Evolutionary conservation across 2,113 vertebrate genomes (phyloP).

Genomic region (Neolamprologus modestus): DNA sequence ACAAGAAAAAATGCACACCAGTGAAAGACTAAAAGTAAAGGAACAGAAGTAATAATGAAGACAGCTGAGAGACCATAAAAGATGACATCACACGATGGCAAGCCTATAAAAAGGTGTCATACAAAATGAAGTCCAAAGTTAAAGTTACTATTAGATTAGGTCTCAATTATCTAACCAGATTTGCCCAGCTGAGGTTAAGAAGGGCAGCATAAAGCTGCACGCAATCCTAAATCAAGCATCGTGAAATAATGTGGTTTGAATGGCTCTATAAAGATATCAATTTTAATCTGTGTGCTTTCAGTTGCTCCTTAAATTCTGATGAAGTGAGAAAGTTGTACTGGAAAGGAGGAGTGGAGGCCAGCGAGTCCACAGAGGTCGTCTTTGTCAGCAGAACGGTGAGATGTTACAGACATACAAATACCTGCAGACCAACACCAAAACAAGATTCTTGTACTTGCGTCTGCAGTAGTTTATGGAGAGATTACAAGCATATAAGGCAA

Average conservation of each 20-base stretch:
- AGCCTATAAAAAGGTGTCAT: not conserved
- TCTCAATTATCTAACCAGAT: not conserved
- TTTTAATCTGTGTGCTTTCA: constrained; percentile 28
- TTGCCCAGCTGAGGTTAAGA: not conserved
- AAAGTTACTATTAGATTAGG: not conserved
- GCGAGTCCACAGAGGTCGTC: constrained; percentile 80
- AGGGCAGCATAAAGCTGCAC: not conserved
- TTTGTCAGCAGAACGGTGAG: constrained; percentile 71
- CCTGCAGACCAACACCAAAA: not conserved
- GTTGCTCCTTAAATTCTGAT: constrained; percentile 77
- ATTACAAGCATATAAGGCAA: not conserved
- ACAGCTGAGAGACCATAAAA: not conserved
- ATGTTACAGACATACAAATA: not conserved
- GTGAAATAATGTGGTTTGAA: not conserved
- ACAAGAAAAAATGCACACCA: not conserved
- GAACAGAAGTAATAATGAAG: not conserved
- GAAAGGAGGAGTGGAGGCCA: constrained; percentile 80
- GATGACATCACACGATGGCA: not conserved
- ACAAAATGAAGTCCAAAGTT: accelerated
- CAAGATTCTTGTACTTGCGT: not conserved
- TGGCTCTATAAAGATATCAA: accelerated
- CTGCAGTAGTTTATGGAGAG: not conserved
- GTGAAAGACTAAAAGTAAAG: not conserved
- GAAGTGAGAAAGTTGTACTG: constrained; percentile 76
- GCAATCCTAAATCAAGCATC: not conserved